phyloP scores from a whole-genome alignment of 2,888 invertebrate species.

The Nipponacmea schrenckii region DNA sequence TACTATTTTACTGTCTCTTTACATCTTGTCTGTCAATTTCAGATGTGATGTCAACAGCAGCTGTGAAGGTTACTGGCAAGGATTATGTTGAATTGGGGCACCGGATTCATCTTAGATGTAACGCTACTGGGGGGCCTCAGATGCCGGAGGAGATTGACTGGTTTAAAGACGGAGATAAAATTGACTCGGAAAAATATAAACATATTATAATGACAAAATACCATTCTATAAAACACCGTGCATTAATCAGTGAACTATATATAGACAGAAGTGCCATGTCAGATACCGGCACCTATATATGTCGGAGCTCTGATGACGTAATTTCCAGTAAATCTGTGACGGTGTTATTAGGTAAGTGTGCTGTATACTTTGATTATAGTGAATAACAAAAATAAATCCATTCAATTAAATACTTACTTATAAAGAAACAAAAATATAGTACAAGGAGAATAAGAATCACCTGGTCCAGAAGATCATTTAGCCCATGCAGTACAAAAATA shows the following conservation, averaged over 20 bases:
- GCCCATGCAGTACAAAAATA: too few relatives aligned
- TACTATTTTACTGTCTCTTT: too few relatives aligned
- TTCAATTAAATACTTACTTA: not conserved
- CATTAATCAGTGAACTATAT: constrained; percentile 1
- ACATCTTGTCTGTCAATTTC: not conserved
- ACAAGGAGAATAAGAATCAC: too few relatives aligned
- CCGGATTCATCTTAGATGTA: not conserved
- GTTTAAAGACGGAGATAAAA: constrained; percentile 3
- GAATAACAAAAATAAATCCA: too few relatives aligned
- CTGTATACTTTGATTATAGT: too few relatives aligned
- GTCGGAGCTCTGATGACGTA: constrained; percentile 1
- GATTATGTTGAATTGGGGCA: not conserved
- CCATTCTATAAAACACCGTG: not conserved
- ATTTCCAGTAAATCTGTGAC: not conserved
- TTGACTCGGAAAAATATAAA: not conserved
- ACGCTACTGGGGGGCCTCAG: not conserved
- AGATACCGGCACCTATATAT: not conserved
- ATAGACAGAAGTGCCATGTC: constrained; percentile 1
- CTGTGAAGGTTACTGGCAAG: not conserved
- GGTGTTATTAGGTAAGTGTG: not conserved
- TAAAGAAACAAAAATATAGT: not conserved
- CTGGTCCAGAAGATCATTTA: too few relatives aligned
- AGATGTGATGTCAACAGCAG: not conserved
- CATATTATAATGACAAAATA: constrained; percentile 6
- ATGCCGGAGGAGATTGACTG: constrained; percentile 1